A percentile compares a stretch with the other conserved stretches of the same genome.
Conservation (phyloP, 2,113 vertebrate genomes). For the Muntiacus muntjak region DNA sequence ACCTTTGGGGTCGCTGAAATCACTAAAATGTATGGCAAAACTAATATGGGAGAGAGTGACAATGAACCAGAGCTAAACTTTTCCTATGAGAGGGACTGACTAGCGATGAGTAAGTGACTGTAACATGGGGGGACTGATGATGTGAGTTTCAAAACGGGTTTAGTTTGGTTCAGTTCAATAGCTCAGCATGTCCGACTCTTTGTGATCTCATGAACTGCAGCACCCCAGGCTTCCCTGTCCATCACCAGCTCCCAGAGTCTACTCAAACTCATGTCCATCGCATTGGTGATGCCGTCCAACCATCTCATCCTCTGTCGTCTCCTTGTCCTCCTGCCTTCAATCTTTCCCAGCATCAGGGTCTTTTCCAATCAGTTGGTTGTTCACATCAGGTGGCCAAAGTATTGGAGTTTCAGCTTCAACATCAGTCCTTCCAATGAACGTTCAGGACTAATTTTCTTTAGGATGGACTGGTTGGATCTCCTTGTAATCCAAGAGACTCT, state of each 20-base stretch:
- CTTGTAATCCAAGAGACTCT: no score
- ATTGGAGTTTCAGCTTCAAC: no score
- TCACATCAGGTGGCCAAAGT: no score
- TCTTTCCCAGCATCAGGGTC: background rate
- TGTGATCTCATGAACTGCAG: no score
- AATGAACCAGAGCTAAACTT: background rate
- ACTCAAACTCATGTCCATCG: background rate
- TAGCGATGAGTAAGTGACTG: background rate
- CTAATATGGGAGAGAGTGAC: background rate
- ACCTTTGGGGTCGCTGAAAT: background rate
- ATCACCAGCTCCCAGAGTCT: background rate
- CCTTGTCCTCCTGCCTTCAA: background rate
- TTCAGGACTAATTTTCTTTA: no score
- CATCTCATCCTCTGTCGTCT: no score
- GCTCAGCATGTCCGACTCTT: background rate
- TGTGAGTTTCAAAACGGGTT: background rate
- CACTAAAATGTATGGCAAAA: background rate
- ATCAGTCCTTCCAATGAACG: no score
- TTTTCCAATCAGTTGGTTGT: background rate
- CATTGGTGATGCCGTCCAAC: background rate
- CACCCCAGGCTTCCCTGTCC: no score
- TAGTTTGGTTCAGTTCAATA: background rate
- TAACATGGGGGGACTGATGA: background rate
- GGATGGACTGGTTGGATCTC: no score
- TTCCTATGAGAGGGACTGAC: background rate